A percentile compares a stretch with the other conserved stretches of the same genome.
Evolutionary conservation across 2,888 invertebrate species (phyloP).

Genomic region (Eretmocerus hayati): DNA sequence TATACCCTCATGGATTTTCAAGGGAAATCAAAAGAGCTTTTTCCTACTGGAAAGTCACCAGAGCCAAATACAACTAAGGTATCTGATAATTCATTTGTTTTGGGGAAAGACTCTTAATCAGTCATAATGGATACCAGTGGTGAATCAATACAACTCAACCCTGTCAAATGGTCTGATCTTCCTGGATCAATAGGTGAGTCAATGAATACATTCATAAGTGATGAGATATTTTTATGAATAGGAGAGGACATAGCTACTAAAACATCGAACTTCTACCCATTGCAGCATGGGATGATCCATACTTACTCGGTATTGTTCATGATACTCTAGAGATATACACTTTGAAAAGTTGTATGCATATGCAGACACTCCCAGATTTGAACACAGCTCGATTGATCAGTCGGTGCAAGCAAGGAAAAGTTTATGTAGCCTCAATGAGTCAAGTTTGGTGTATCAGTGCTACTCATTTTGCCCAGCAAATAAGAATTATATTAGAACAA

Average conservation of each 20-base stretch:
- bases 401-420: conserved; percentile 66
- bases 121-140: conserved; percentile 76
- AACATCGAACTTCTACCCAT: conserved; percentile 22
- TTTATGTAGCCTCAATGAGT: conserved; percentile 81
- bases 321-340: conserved; percentile 82
- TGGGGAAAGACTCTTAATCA: conserved; percentile 82
- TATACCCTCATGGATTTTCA: conserved; percentile 42
- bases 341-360: conserved; percentile 69
- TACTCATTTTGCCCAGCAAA: conserved; percentile 75
- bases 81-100: conserved; percentile 67
- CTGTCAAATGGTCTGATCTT: conserved; percentile 73
- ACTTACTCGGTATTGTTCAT: conserved; percentile 75
- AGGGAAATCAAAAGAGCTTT: conserved; percentile 72
- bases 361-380: conserved; percentile 74
- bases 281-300: conserved; percentile 89
- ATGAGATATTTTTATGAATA: too few relatives aligned
- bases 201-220: background rate
- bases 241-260: background rate
- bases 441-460: conserved; percentile 84
- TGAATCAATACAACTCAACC: conserved; percentile 61
- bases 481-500: conserved; percentile 73
- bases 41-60: conserved; percentile 73
- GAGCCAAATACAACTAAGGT: conserved; percentile 79
- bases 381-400: conserved; percentile 69
- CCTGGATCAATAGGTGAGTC: conserved; percentile 61